Conservation (phyloP, 2,888 invertebrate genomes). For the Monoplex corrugatus region DNA sequence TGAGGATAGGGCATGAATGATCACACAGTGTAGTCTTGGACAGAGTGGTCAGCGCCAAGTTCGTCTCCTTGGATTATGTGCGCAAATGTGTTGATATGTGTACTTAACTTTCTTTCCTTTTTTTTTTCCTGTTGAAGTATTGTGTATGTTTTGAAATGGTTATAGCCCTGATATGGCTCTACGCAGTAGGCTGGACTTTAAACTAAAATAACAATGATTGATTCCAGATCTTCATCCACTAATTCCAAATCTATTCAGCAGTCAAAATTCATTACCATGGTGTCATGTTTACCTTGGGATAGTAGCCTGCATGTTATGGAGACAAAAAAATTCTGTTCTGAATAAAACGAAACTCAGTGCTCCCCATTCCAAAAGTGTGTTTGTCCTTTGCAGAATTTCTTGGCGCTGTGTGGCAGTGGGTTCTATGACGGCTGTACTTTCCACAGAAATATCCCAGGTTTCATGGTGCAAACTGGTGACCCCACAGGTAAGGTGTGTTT, state of each 20-base stretch:
- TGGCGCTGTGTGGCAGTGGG: conserved; percentile 96
- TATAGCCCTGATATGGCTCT: no score
- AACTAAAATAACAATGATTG: background rate
- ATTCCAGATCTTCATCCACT: background rate
- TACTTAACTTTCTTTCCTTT: no score
- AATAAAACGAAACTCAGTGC: background rate
- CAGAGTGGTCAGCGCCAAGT: no score
- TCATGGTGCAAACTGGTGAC: conserved; percentile 90
- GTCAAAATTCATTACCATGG: no score
- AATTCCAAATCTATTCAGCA: background rate
- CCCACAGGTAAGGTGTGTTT: conserved; percentile 84
- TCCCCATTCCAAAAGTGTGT: background rate
- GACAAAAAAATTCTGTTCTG: background rate
- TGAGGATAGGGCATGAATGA: no score
- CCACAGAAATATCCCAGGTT: conserved; percentile 90
- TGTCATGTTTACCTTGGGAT: no score
- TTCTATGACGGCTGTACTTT: conserved; percentile 92
- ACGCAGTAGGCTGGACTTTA: no score
- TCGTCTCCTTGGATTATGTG: no score
- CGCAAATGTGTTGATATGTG: no score
- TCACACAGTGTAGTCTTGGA: no score
- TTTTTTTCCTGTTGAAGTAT: no score
- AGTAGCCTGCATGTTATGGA: background rate
- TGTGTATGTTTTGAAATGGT: no score
- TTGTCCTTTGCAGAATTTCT: conserved; percentile 88